phyloP scores from a whole-genome alignment of 2,113 vertebrate species.

The Oryzias javanicus region DNA sequence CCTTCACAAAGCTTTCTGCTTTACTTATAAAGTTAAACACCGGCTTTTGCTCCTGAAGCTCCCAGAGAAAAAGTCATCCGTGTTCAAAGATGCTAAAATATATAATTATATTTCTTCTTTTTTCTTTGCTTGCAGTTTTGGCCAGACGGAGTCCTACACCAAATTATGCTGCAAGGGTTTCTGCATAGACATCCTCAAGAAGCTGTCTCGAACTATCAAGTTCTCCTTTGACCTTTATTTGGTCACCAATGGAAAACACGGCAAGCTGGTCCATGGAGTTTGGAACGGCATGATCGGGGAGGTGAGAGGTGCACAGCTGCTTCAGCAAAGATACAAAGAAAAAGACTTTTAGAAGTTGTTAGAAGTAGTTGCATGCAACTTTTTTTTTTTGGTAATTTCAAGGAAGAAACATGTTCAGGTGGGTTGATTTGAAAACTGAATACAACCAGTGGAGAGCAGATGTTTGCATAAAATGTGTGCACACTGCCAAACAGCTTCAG shows the following conservation, averaged over 20 bases:
- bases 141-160: constrained; percentile 85
- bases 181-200: constrained; percentile 98
- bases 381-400: no score
- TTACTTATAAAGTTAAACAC: constrained; percentile 18
- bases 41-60: constrained; percentile 5
- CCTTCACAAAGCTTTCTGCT: constrained; percentile 37
- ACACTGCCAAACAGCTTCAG: no score
- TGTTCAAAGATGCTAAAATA: constrained; percentile 5
- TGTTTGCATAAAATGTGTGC: no score
- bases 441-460: no score
- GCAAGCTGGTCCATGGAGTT: constrained; percentile 90
- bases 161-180: constrained; percentile 98
- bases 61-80: constrained; percentile 8
- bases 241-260: constrained; percentile 96
- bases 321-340: not conserved
- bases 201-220: constrained; percentile 90
- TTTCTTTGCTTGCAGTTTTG: constrained; percentile 43
- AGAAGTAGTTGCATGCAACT: no score
- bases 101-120: constrained; percentile 9
- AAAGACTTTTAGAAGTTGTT: constrained; percentile 10
- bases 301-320: constrained; percentile 73
- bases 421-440: no score
- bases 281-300: constrained; percentile 99
- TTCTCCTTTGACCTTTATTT: constrained; percentile 98
- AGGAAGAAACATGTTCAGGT: no score